These are phyloP conservation scores for Oligia latruncula DNA, from an alignment of 2,888 invertebrate species.

Conservation along the genomic window DNA sequence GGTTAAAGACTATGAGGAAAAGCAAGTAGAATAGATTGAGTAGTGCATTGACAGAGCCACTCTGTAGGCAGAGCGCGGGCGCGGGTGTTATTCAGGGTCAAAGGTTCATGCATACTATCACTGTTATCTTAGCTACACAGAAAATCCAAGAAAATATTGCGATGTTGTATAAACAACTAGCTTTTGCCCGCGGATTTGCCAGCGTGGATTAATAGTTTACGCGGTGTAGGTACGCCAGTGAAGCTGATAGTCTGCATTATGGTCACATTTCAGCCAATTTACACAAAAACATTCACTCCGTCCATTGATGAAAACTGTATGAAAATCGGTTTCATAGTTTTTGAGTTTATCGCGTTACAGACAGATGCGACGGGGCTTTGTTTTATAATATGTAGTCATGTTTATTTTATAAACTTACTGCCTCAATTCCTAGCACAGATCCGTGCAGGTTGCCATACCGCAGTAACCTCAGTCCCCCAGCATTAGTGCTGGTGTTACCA, in stretches of 20 bases:
- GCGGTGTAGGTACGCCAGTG: not conserved
- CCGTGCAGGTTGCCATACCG: conserved; percentile 99
- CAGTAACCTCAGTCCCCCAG: conserved; percentile 97
- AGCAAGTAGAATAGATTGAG: not conserved
- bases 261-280: no score
- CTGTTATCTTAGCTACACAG: not conserved
- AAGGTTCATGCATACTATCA: not conserved
- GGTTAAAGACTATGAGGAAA: not conserved
- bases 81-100: conserved; percentile 9
- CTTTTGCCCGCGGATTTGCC: not conserved
- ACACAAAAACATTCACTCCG: not conserved
- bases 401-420: conserved; percentile 89
- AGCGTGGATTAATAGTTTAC: not conserved
- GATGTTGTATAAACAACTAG: not conserved
- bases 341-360: not conserved
- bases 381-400: not conserved
- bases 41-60: not conserved
- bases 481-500: conserved; percentile 98
- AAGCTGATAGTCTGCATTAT: not conserved
- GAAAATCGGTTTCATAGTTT: not conserved
- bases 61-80: not conserved
- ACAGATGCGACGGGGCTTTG: not conserved
- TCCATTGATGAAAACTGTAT: not conserved
- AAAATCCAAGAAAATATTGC: conserved; percentile 5
- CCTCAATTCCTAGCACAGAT: conserved; percentile 97